phyloP scores from a whole-genome alignment of 2,888 invertebrate species.

The Cyclophora punctaria region DNA sequence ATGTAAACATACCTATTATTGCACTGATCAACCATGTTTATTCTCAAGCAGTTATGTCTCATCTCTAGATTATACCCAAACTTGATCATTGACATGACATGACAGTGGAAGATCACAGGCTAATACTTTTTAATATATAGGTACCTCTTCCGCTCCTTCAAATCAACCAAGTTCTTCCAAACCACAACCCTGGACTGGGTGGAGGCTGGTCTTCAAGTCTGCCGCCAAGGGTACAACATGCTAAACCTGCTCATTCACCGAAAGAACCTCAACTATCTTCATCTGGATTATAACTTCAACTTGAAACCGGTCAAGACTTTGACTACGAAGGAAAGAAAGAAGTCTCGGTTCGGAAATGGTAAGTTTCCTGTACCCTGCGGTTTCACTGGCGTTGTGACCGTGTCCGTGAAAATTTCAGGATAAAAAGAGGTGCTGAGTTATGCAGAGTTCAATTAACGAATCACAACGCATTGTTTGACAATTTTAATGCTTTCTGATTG shows the following conservation, averaged over 20 bases:
- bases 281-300: slow-evolving; percentile 99
- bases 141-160: slow-evolving; percentile 98
- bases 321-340: slow-evolving; percentile 99
- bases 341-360: slow-evolving; percentile 97
- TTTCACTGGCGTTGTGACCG: no score
- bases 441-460: no score
- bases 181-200: slow-evolving; percentile 99
- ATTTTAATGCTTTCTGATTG: no score
- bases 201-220: slow-evolving; percentile 98
- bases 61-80: no score
- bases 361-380: slow-evolving; percentile 22
- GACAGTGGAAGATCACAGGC: no score
- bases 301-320: slow-evolving; percentile 99
- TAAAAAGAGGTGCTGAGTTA: no score
- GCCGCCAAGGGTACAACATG: slow-evolving; percentile 99
- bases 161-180: slow-evolving; percentile 99
- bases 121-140: slow-evolving; percentile 39
- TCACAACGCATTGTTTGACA: no score
- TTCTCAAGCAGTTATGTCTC: no score
- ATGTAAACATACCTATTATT: no score
- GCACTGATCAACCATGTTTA: no score
- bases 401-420: no score
- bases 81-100: no score
- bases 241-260: slow-evolving; percentile 98
- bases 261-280: slow-evolving; percentile 99